Percentiles rank a stretch among this genome's conserved stretches.
phyloP scores from a whole-genome alignment of 2,888 invertebrate species.

The Phaonia tiefii region DNA sequence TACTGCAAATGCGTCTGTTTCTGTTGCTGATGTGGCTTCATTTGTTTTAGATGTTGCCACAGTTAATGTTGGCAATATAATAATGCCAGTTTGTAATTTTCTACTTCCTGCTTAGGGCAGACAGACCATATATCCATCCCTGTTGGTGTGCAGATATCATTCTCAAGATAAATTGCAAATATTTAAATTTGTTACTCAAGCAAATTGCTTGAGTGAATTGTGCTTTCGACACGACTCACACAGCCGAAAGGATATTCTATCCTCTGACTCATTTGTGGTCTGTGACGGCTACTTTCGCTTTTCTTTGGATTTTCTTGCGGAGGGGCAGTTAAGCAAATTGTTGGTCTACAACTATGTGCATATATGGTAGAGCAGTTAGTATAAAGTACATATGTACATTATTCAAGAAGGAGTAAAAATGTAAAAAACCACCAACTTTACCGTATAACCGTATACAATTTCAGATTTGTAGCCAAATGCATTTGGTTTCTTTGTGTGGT shows the following conservation, averaged over 20 bases:
- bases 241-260: background rate
- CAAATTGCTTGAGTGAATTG: slow-evolving; percentile 78
- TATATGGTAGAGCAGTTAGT: too few species aligned
- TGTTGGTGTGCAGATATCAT: slow-evolving; percentile 33
- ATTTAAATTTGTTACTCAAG: slow-evolving; percentile 78
- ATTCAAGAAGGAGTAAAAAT: too few species aligned
- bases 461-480: too few species aligned
- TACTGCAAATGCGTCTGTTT: background rate
- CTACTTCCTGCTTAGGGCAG: slow-evolving; percentile 3
- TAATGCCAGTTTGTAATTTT: slow-evolving; percentile 1
- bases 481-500: too few species aligned
- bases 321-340: too few species aligned
- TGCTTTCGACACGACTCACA: slow-evolving; percentile 72
- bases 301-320: too few species aligned
- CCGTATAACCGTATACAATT: too few species aligned
- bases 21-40: slow-evolving; percentile 3
- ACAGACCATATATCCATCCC: too few species aligned
- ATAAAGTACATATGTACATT: too few species aligned
- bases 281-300: too few species aligned
- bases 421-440: too few species aligned
- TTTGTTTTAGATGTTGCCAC: background rate
- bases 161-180: slow-evolving; percentile 78
- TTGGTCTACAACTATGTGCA: too few species aligned
- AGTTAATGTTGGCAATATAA: slow-evolving; percentile 13
- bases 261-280: slow-evolving; percentile 5